Evolutionary conservation across 2,797 vertebrate species (phyloP).

Genomic region (Acrossocheilus wenchowensis): DNA sequence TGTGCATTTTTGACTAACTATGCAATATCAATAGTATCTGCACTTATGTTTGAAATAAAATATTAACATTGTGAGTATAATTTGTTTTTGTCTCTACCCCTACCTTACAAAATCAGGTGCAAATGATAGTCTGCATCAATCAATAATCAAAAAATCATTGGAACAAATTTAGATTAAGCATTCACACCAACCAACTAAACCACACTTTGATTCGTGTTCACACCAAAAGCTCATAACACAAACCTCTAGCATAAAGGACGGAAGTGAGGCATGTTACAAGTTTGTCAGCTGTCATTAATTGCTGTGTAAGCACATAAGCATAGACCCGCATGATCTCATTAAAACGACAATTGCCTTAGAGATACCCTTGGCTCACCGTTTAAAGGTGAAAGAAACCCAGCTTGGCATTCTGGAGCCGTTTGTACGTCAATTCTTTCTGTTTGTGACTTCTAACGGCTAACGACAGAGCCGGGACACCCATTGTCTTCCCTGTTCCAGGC

Average conservation of each 20-base stretch:
- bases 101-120: not conserved
- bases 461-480: conserved; percentile 42
- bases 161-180: not conserved
- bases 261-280: not conserved
- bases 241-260: not conserved
- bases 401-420: conserved; percentile 49
- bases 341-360: conserved; percentile 36
- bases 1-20: not conserved
- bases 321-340: conserved; percentile 41
- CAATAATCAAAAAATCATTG: not conserved
- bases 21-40: not conserved
- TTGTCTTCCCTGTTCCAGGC: not conserved
- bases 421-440: conserved; percentile 45
- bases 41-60: not conserved
- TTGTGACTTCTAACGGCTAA: conserved; percentile 51
- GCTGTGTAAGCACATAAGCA: conserved; percentile 29
- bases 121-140: not conserved
- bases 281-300: conserved; percentile 42
- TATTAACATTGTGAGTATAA: not conserved
- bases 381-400: conserved; percentile 55
- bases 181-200: not conserved
- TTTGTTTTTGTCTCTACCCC: not conserved
- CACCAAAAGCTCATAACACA: not conserved
- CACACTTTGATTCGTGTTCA: not conserved
- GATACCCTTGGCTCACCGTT: conserved; percentile 42